Conservation (phyloP, 1,140 invertebrate genomes). For the Eueides isabella region DNA sequence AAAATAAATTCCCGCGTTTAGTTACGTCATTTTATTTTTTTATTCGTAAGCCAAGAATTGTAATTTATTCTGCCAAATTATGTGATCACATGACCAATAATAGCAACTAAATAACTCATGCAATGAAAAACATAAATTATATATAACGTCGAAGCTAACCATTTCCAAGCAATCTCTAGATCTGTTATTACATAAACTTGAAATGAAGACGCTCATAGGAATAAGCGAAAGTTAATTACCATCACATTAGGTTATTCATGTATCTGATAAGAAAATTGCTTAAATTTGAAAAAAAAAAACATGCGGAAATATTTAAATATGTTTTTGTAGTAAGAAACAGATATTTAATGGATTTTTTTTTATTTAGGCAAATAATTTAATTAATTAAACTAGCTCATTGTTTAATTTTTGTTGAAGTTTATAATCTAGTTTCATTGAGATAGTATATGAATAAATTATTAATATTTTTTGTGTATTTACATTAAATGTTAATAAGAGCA, state of each 20-base stretch:
- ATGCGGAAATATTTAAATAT: neutral
- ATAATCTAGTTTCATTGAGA: too few relatives aligned
- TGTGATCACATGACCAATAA: neutral
- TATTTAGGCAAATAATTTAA: neutral
- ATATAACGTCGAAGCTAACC: neutral
- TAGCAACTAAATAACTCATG: neutral
- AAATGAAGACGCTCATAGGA: constrained; percentile 33
- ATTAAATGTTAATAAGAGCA: too few relatives aligned
- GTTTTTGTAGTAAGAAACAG: neutral
- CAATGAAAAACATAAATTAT: neutral
- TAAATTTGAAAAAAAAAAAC: neutral
- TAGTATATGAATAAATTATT: neutral
- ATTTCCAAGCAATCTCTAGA: constrained; percentile 24
- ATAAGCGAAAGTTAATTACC: constrained; percentile 39
- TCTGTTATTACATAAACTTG: constrained; percentile 31
- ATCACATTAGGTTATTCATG: constrained; percentile 26
- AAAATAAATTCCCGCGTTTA: neutral
- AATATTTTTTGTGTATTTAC: too few relatives aligned
- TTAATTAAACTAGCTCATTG: neutral
- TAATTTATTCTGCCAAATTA: neutral
- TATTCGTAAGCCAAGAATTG: neutral
- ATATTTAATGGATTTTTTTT: neutral
- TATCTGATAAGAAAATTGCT: constrained; percentile 31
- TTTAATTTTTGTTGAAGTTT: neutral
- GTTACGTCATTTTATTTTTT: neutral